phyloP scores from a whole-genome alignment of 2,797 vertebrate species.

The Sternotherus odoratus region DNA sequence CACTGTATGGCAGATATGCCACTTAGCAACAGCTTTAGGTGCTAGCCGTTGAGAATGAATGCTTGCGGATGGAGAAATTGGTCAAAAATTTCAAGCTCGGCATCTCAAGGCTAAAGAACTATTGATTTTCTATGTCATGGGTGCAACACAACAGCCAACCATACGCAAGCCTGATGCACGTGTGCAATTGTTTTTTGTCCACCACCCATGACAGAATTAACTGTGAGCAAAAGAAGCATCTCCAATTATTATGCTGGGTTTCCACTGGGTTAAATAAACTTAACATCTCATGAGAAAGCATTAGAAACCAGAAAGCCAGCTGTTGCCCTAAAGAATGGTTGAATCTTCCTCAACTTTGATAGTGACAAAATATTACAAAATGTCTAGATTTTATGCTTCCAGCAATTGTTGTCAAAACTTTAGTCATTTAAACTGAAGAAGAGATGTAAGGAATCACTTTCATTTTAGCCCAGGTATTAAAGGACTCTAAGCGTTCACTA shows the following conservation, averaged over 20 bases:
- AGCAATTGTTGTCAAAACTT: constrained; percentile 48
- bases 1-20: constrained; percentile 53
- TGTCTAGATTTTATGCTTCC: constrained; percentile 52
- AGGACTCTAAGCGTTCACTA: constrained; percentile 47
- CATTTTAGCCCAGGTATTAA: constrained; percentile 56
- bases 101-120: constrained; percentile 64
- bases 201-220: constrained; percentile 62
- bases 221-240: constrained; percentile 40
- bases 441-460: constrained; percentile 59
- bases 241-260: constrained; percentile 48
- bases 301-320: constrained; percentile 44
- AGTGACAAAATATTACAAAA: constrained; percentile 28
- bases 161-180: constrained; percentile 47
- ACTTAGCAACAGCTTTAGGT: constrained; percentile 64
- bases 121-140: constrained; percentile 62
- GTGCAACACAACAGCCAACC: constrained; percentile 54
- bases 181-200: constrained; percentile 49
- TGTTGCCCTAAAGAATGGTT: constrained; percentile 59
- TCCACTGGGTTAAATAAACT: constrained; percentile 55
- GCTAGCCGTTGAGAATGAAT: constrained; percentile 45
- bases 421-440: constrained; percentile 55
- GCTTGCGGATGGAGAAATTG: constrained; percentile 59
- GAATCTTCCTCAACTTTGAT: constrained; percentile 56
- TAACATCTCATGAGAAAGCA: constrained; percentile 15
- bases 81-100: constrained; percentile 70